Percentiles rank a stretch among this genome's conserved stretches.
Conservation (phyloP, 2,113 vertebrate genomes). For the Cricetomys ansorgei region DNA sequence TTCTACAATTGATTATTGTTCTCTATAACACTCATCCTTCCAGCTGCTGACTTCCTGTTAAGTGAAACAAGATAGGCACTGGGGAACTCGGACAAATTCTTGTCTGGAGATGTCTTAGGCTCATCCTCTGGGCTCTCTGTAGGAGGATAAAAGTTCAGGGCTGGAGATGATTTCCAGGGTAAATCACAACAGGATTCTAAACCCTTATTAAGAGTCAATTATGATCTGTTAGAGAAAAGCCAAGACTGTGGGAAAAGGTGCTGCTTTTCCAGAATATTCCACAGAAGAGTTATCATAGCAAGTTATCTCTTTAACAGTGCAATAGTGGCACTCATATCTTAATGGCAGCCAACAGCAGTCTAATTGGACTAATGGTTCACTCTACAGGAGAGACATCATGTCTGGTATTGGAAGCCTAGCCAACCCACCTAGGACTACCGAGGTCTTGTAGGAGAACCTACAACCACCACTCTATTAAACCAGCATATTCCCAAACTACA, state of each 20-base stretch:
- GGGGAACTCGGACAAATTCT: no score
- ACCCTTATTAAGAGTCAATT: neutral
- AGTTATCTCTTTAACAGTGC: neutral
- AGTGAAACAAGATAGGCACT: neutral
- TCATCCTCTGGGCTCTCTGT: neutral
- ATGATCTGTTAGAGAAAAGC: neutral
- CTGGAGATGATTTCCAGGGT: neutral
- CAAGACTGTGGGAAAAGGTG: neutral
- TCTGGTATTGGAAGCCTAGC: neutral
- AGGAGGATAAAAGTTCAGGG: no score
- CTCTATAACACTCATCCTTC: neutral
- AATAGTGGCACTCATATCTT: neutral
- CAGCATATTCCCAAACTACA: neutral
- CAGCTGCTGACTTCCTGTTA: no score
- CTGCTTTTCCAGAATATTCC: neutral
- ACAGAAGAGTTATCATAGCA: neutral
- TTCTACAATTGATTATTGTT: neutral
- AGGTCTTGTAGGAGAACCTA: neutral
- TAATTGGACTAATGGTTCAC: neutral
- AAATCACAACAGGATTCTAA: neutral
- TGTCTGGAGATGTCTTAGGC: rapidly evolving
- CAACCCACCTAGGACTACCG: neutral
- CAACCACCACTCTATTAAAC: neutral
- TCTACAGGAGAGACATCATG: neutral
- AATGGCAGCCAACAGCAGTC: neutral